Conservation (phyloP, 2,797 vertebrate species). For the Malacoraja senta region DNA sequence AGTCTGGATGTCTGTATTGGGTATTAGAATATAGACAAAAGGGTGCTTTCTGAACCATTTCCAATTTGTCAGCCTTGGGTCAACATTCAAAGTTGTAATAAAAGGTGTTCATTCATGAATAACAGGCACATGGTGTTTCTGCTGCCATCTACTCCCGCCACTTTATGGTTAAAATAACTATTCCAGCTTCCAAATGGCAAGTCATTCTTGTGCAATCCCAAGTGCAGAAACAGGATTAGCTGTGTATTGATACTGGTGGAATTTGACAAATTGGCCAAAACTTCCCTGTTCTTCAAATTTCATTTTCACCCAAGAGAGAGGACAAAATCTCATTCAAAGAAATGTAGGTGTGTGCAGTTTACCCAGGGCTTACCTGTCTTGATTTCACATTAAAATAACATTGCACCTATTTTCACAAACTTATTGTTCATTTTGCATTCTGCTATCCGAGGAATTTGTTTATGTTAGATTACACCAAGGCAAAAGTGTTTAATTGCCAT, state of each 20-base stretch:
- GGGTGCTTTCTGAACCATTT: no score
- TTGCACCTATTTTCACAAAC: neutral
- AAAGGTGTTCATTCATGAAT: neutral
- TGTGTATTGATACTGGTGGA: no score
- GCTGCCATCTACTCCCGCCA: neutral
- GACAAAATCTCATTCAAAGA: neutral
- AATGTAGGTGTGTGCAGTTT: neutral
- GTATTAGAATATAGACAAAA: neutral
- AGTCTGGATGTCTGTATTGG: neutral
- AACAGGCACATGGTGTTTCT: neutral
- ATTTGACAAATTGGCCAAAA: neutral
- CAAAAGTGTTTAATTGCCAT: no score
- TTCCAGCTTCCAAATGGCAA: neutral
- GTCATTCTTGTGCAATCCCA: neutral
- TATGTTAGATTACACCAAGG: neutral
- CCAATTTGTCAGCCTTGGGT: neutral
- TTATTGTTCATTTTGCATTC: neutral
- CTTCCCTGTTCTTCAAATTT: neutral
- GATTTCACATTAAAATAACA: neutral
- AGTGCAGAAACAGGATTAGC: no score
- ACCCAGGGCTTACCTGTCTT: neutral
- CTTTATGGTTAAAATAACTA: neutral
- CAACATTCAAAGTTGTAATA: neutral
- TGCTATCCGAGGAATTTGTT: neutral
- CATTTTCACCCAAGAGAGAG: no score